Evolutionary conservation across 1,140 invertebrate species (phyloP).

Genomic region (Lucilia sericata): DNA sequence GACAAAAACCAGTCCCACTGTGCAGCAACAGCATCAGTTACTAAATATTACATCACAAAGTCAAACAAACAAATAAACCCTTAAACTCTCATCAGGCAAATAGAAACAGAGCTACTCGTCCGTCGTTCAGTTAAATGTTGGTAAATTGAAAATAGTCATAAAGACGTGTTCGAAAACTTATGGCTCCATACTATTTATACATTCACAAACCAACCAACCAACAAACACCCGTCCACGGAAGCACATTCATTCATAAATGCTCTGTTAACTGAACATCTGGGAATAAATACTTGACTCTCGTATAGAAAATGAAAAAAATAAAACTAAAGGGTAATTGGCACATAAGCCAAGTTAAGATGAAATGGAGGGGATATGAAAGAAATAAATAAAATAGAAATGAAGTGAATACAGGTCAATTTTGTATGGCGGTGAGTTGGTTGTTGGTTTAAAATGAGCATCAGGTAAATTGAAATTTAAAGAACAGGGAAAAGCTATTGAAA

Average conservation of each 20-base stretch:
- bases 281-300: neutral
- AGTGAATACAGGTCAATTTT: slow-evolving; percentile 8
- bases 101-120: too few species aligned
- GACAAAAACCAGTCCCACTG: too few species aligned
- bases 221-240: too few species aligned
- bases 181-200: neutral
- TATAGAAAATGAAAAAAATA: neutral
- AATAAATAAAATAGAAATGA: neutral
- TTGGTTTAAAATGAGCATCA: neutral
- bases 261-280: slow-evolving; percentile 3
- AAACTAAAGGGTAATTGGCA: slow-evolving; percentile 16
- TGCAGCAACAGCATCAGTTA: too few species aligned
- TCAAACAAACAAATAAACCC: too few species aligned
- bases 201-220: too few species aligned
- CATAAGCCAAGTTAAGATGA: slow-evolving; percentile 5
- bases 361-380: neutral
- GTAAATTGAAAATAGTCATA: slow-evolving; percentile 3
- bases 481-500: neutral
- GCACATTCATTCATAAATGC: neutral
- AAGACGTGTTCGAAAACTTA: slow-evolving; percentile 5
- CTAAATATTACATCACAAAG: too few species aligned
- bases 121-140: neutral
- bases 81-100: too few species aligned
- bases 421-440: neutral
- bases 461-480: slow-evolving; percentile 3